phyloP scores from a whole-genome alignment of 1,140 invertebrate species.

The Lordiphosa stackelbergi region DNA sequence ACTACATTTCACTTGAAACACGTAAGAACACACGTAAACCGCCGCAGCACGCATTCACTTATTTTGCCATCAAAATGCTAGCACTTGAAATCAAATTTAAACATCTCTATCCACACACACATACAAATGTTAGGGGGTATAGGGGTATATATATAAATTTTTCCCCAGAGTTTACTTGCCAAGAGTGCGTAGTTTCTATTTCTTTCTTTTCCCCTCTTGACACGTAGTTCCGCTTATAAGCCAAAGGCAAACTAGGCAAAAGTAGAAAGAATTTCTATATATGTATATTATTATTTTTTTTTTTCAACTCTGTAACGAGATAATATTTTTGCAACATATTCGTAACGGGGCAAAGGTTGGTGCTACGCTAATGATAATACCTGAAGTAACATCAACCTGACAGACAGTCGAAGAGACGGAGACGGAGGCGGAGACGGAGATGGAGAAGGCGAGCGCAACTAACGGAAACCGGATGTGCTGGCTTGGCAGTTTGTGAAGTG shows the following conservation, averaged over 20 bases:
- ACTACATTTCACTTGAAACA: conserved; percentile 18
- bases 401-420: conserved; percentile 33
- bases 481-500: conserved; percentile 72
- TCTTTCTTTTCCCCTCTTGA: conserved; percentile 26
- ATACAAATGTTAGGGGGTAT: background rate
- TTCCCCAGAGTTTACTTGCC: conserved; percentile 33
- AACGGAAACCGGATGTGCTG: conserved; percentile 73
- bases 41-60: conserved; percentile 71
- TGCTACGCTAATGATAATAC: conserved; percentile 66
- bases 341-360: conserved; percentile 39
- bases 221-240: conserved; percentile 68
- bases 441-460: conserved; percentile 37
- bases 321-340: conserved; percentile 72
- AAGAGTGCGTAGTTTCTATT: conserved; percentile 49
- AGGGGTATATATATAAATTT: conserved; percentile 28
- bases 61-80: conserved; percentile 69
- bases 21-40: conserved; percentile 57
- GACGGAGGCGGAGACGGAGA: background rate
- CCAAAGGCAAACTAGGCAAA: conserved; percentile 57
- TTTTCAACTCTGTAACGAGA: conserved; percentile 66
- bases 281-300: too few species aligned
- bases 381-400: conserved; percentile 71
- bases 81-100: conserved; percentile 73
- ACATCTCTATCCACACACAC: conserved; percentile 31
- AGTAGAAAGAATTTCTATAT: conserved; percentile 18